These are phyloP conservation scores for Gryon sp. DNA, from an alignment of 1,140 invertebrate species.

Conservation along the genomic window DNA sequence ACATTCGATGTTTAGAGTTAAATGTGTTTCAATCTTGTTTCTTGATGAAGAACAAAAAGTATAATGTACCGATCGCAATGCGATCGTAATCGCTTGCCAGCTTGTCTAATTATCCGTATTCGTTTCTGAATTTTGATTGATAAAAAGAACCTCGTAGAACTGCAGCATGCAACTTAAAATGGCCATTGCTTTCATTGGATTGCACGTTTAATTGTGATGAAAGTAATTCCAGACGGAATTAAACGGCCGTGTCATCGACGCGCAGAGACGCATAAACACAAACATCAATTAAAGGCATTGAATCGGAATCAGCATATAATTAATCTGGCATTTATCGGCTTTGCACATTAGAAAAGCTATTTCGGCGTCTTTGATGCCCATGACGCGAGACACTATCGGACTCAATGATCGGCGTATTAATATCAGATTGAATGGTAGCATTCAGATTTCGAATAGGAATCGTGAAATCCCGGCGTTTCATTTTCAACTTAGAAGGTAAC, in stretches of 20 bases:
- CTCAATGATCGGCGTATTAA: constrained; percentile 51
- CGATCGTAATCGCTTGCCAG: too few relatives aligned
- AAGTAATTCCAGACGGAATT: constrained; percentile 9
- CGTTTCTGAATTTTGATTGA: too few relatives aligned
- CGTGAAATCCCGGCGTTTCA: constrained; percentile 49
- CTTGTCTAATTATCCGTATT: too few relatives aligned
- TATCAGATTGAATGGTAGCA: constrained; percentile 58
- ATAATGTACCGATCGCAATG: too few relatives aligned
- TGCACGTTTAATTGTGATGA: constrained; percentile 8
- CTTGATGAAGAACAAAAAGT: too few relatives aligned
- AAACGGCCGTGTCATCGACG: constrained; percentile 33
- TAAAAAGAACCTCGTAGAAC: too few relatives aligned
- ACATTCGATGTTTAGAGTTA: too few relatives aligned
- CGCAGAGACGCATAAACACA: constrained; percentile 33
- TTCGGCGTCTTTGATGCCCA: constrained; percentile 54
- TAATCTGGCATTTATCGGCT: constrained; percentile 49
- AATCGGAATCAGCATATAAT: constrained; percentile 55
- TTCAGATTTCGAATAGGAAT: constrained; percentile 43
- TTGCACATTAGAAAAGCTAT: constrained; percentile 53
- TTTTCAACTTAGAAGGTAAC: too few relatives aligned
- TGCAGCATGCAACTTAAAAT: too few relatives aligned
- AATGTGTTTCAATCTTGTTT: too few relatives aligned
- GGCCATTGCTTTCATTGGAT: too few relatives aligned
- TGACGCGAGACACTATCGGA: constrained; percentile 44
- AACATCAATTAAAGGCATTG: constrained; percentile 55